Base-by-base conservation (phyloP, 2,797 vertebrate genomes). In the Otus scops region DNA sequence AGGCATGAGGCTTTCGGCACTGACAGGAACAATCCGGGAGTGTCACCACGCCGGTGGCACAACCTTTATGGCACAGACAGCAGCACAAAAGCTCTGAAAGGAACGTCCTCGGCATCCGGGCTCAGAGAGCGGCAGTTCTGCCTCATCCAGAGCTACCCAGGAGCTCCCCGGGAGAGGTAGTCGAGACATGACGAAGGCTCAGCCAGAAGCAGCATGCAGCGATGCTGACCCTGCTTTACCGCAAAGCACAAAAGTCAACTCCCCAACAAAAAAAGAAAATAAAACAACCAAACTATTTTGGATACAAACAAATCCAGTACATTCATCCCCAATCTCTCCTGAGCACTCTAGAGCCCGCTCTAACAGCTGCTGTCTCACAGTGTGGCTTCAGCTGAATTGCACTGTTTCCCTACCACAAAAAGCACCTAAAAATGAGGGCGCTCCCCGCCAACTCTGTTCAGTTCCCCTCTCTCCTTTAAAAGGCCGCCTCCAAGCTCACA, bases 151-250 rank as follows among this genome's bases (percentile, higher is more conserved):
- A 61, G 43, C 41, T 28, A 39, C 36, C 65, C 70, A 51, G 61
- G 47, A 87, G 84, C 2, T 8, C 53, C 69, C 64, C 0, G 1
- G 70, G 36, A 95, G 96, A 98, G 97, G 98, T 96, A 97, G 97
- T 76, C 38, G 34, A 89, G 91, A 87, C 16, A 21, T 1, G 5
- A 90, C 71, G 47, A 84, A 16, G 22, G 65, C 91, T 92, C 13
- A 6, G 86, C 30, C 84, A 84, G 77, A 48, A 83, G 80, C 76
- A 73, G 89, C 50, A 45, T 1, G 8, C 61, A 38, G 85, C 1
- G 0, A 41, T 0, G 3, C 38, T 23, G 43, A 63, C 68, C 59
- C 23, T 64, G 78, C 57, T 47, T 45, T 48, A 71, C 54, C 21
- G 26, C 28, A 45, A 18, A 22, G 82, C 45, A 47, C 34, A 70